phyloP scores from a whole-genome alignment of 92 coral and sea anemone species.

The Siderastrea siderea region DNA sequence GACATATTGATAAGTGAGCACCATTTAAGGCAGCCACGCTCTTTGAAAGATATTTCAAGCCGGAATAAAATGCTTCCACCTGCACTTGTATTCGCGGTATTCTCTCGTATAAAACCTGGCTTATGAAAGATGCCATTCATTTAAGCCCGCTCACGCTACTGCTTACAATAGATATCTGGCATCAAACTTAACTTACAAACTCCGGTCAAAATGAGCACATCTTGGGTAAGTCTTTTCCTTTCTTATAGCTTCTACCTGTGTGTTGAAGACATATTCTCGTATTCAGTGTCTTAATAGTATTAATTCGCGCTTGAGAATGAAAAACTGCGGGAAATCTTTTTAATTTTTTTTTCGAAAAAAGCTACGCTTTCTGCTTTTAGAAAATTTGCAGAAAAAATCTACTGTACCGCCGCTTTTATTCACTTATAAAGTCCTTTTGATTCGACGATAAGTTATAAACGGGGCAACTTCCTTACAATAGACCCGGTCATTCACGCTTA shows the following conservation, averaged over 20 bases:
- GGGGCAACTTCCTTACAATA: no score
- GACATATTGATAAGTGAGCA: slow-evolving; percentile 36
- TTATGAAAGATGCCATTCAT: neutral
- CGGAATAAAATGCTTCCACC: slow-evolving; percentile 15
- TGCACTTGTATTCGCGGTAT: neutral
- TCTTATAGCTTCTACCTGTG: neutral
- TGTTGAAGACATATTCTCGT: no score
- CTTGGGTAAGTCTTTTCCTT: slow-evolving; percentile 1
- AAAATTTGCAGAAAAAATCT: no score
- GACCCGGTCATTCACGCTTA: no score
- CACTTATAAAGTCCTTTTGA: no score
- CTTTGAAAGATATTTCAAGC: slow-evolving; percentile 15
- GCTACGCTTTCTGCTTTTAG: no score
- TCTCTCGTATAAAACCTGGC: slow-evolving; percentile 34
- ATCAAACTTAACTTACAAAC: neutral
- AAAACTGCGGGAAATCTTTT: no score
- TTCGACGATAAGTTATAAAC: no score
- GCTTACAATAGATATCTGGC: neutral
- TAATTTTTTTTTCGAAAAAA: no score
- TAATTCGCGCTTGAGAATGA: no score
- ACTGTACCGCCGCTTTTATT: no score
- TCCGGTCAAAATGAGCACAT: slow-evolving; percentile 24
- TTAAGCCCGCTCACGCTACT: neutral
- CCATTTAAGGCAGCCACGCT: slow-evolving; percentile 24
- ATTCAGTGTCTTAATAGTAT: no score